Evolutionary conservation across 1,140 invertebrate species (phyloP).

Genomic region (Adoxophyes honmai): DNA sequence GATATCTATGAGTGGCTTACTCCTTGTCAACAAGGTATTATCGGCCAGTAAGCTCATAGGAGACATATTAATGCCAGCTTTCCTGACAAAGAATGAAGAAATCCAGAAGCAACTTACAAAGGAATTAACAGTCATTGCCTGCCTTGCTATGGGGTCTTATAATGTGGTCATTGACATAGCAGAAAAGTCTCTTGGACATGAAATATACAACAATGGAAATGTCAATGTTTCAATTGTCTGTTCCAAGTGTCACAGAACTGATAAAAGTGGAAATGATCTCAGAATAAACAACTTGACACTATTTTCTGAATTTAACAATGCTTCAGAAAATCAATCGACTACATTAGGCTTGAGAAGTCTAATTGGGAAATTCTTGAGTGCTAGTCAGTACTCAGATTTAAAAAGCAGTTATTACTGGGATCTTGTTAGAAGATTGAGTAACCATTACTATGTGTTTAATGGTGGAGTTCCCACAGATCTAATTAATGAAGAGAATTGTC

Average conservation of each 20-base stretch:
- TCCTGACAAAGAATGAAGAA: slow-evolving; percentile 44
- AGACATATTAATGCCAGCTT: slow-evolving; percentile 54
- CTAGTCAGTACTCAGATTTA: slow-evolving; percentile 46
- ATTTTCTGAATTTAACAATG: slow-evolving; percentile 27
- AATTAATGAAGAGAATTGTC: slow-evolving; percentile 43
- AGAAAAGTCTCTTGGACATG: slow-evolving; percentile 30
- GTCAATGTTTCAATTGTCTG: slow-evolving; percentile 44
- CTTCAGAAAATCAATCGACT: slow-evolving; percentile 31
- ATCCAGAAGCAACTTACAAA: slow-evolving; percentile 41
- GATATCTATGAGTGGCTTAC: slow-evolving; percentile 37
- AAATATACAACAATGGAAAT: slow-evolving; percentile 36
- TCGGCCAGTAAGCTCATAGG: slow-evolving; percentile 56
- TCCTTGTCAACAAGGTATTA: slow-evolving; percentile 43
- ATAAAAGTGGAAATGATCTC: neutral
- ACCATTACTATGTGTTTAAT: slow-evolving; percentile 64
- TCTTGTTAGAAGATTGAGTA: slow-evolving; percentile 44
- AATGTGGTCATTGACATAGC: slow-evolving; percentile 27
- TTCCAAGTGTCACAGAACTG: slow-evolving; percentile 42
- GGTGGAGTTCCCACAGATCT: slow-evolving; percentile 44
- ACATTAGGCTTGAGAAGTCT: slow-evolving; percentile 40
- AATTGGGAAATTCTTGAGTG: slow-evolving; percentile 63
- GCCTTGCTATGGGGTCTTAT: slow-evolving; percentile 48
- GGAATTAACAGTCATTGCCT: slow-evolving; percentile 42
- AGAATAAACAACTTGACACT: neutral
- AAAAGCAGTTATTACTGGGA: slow-evolving; percentile 46